Base-by-base conservation (phyloP, 2,113 vertebrate species). In the Mirounga angustirostris region DNA sequence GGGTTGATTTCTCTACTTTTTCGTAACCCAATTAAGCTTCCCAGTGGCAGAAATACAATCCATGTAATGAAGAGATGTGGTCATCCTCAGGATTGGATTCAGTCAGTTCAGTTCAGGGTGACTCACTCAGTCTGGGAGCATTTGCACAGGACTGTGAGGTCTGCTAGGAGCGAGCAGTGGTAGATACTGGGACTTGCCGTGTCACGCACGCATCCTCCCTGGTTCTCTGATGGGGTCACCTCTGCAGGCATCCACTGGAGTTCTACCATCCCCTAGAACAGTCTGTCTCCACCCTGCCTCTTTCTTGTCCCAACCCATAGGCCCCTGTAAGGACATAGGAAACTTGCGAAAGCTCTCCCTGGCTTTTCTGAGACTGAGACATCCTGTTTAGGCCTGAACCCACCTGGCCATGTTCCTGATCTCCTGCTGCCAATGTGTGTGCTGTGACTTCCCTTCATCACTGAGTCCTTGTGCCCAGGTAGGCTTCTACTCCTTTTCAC, bases 1-100 rank as follows among this genome's bases (percentile, higher is more conserved):
- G 78, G n/a, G 30, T 78, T 22, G 5, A 43, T 91, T 92, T 94
- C 73, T 71, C 24, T 58, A 11, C 91, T 74, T 73, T 65, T 52
- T 73, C 59, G 22, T 43, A 83, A 54, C 26, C n/a, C 46, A 30
- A 8, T 54, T 50, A 59, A n/a, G 30, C 0, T 7, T 54, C 71
- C 5, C 30, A 4, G 10, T 65, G 59, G 28, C 43, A 86, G 52
- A 89, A 79, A 81, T 36, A 83, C 13, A 79, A n/a, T 86, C 19
- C 3, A 13, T n/a, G 2, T 58, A 73, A 52, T 24, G 21, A 86
- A 46, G n/a, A 7, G 9, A 16, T 8, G 52, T 26, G 18, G 33
- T 40, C 16, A 8, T 22, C n/a, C 40, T 65, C 5, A 33, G 50
- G 30, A 67, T 6, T 80, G 61, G 21, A 58, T 10, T 54, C 19